Base-by-base conservation (phyloP, 1,140 invertebrate species). In the Leptoteleia sp. region DNA sequence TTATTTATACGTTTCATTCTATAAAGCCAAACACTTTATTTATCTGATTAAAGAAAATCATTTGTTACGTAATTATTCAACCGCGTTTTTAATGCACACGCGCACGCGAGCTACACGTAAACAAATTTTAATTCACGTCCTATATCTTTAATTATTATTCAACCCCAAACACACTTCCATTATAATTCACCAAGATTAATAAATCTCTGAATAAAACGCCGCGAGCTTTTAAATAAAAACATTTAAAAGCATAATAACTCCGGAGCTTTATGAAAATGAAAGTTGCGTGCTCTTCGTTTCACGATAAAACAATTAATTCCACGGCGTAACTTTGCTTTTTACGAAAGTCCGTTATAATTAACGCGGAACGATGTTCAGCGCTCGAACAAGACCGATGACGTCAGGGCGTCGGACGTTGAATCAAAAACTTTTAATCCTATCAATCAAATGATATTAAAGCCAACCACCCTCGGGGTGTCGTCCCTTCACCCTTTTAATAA, bases 401-500 rank as follows among this genome's bases (percentile, higher is more conserved):
- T 70, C 48, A 64, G 40, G 45, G 59, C 65, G 62, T 35, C 47
- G 35, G 78, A 45, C 61, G 65, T 31, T 67, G 73, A 82, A 79
- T 76, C 76, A 57, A 80, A 84, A 82, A 84, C 65, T 79, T 84
- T 81, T 88, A 88, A 88, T 87, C 82, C 83, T 85, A 87, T 85
- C 84, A 87, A 88, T 87, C 84, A 88, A 87, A 84, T 79, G 82
- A 87, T 87, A 87, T 87, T 87, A 86, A 88, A 87, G 80, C 80
- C 76, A 62, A 76, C 55, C 65, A 67, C 71, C 77, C 71, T 59
- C 55, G 59, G 57, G 52, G 65, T 72, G 76, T 77, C 76, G 54
- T 67, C 47, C 48, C 76, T 86, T 85, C 77, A 86, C 85, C 85
- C 85, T 87, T 88, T 88, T 88, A 87, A 88, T 88, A 88, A 87